These are phyloP conservation scores for Galeopterus variegatus DNA, from an alignment of 2,113 vertebrate genomes.

Conservation along the genomic window DNA sequence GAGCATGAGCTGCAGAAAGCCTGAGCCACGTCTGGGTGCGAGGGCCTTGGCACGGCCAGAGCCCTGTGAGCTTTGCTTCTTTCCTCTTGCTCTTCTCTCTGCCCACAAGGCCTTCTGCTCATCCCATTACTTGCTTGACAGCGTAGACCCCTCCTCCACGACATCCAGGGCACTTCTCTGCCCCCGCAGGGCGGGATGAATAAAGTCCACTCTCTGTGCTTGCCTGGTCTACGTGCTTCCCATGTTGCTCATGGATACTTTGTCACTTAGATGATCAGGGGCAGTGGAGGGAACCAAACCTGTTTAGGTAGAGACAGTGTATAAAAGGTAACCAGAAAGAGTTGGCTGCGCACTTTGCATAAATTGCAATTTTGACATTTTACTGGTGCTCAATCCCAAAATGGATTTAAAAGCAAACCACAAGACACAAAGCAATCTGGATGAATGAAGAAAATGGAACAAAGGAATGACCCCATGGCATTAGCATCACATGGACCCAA, in stretches of 20 bases:
- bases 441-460: background rate
- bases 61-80: too few species aligned
- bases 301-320: too few species aligned
- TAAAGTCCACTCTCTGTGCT: fast-evolving
- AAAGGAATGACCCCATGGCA: fast-evolving
- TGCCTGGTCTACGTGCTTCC: fast-evolving
- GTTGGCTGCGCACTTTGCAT: too few species aligned
- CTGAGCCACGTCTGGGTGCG: fast-evolving
- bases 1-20: fast-evolving
- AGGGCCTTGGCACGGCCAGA: too few species aligned
- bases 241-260: fast-evolving
- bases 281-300: too few species aligned
- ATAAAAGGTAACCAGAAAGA: background rate
- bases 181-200: background rate
- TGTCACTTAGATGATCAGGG: background rate
- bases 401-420: background rate
- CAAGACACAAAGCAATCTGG: fast-evolving
- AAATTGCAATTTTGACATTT: background rate
- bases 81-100: too few species aligned
- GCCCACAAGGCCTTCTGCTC: fast-evolving
- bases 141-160: fast-evolving
- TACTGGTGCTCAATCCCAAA: too few species aligned
- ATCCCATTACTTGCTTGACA: background rate
- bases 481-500: fast-evolving
- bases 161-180: background rate